These are phyloP conservation scores for Dolichopus griseipennis DNA, from an alignment of 2,888 invertebrate species.

Conservation along the genomic window DNA sequence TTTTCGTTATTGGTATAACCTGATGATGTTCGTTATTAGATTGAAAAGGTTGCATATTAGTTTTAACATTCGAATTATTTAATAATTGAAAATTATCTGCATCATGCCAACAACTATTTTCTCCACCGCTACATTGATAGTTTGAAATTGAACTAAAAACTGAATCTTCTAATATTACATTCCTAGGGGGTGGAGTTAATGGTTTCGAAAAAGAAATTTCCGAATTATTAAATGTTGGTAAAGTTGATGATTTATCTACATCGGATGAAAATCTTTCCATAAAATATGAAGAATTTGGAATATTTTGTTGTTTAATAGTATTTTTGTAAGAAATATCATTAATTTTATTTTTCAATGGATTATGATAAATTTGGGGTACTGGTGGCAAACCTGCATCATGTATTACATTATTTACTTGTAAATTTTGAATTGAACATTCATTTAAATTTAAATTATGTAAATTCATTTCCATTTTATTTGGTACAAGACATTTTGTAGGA, in stretches of 20 bases:
- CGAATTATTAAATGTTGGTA: not conserved
- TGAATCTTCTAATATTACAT: not conserved
- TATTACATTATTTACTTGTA: not conserved
- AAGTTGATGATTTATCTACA: not conserved
- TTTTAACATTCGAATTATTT: not conserved
- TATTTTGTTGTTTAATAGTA: not conserved
- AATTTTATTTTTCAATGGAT: not conserved
- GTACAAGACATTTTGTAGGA: conserved; percentile 9
- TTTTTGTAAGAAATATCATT: not conserved
- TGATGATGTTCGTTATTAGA: not conserved
- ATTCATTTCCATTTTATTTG: conserved; percentile 7
- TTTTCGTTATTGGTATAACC: conserved; percentile 17
- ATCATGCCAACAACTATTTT: not conserved
- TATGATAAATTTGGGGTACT: not conserved
- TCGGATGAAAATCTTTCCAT: not conserved
- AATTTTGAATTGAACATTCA: not conserved
- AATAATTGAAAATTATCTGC: no score
- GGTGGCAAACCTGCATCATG: not conserved
- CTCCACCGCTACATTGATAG: not conserved
- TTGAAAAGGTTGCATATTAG: not conserved
- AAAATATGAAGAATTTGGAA: not conserved
- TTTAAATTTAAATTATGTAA: not conserved
- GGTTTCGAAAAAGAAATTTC: not conserved
- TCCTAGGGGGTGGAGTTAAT: not conserved
- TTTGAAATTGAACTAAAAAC: not conserved